phyloP scores from a whole-genome alignment of 2,797 vertebrate species.

The Emys orbicularis region DNA sequence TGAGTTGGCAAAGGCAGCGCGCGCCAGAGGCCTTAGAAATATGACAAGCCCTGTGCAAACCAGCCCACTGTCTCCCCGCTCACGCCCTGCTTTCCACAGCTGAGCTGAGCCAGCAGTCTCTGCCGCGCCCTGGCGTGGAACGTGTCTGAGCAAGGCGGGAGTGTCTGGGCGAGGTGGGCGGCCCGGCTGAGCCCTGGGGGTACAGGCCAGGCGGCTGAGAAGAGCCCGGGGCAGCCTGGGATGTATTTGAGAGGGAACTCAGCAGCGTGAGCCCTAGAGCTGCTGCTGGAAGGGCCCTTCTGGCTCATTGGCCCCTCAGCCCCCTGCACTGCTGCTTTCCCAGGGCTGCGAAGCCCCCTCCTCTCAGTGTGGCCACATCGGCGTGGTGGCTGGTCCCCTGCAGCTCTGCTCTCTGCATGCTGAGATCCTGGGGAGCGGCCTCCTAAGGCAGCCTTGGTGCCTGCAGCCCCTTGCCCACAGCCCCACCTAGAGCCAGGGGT shows the following conservation, averaged over 20 bases:
- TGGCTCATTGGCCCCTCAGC: not conserved
- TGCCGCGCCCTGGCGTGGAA: not conserved
- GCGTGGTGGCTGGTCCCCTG: too few species aligned
- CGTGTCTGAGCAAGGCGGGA: not conserved
- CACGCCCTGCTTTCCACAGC: not conserved
- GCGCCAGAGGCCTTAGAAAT: too few species aligned
- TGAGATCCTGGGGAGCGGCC: too few species aligned
- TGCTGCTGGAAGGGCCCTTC: not conserved
- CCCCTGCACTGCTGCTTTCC: not conserved
- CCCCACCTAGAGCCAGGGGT: too few species aligned
- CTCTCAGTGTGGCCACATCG: too few species aligned
- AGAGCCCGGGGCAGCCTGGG: too few species aligned
- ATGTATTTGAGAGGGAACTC: not conserved
- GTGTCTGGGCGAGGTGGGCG: not conserved
- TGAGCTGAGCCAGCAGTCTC: not conserved
- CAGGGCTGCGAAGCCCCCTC: not conserved
- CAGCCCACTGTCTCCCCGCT: not conserved
- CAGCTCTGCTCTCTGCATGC: too few species aligned
- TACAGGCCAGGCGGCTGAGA: not conserved
- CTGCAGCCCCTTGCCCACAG: too few species aligned
- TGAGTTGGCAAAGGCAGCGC: too few species aligned
- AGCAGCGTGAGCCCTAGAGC: not conserved
- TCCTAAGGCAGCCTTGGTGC: too few species aligned
- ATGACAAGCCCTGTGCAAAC: not conserved
- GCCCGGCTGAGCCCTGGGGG: not conserved